A percentile compares a stretch with the other conserved stretches of the same genome.
phyloP scores from a whole-genome alignment of 1,140 invertebrate species.

The Cyclina sinensis region DNA sequence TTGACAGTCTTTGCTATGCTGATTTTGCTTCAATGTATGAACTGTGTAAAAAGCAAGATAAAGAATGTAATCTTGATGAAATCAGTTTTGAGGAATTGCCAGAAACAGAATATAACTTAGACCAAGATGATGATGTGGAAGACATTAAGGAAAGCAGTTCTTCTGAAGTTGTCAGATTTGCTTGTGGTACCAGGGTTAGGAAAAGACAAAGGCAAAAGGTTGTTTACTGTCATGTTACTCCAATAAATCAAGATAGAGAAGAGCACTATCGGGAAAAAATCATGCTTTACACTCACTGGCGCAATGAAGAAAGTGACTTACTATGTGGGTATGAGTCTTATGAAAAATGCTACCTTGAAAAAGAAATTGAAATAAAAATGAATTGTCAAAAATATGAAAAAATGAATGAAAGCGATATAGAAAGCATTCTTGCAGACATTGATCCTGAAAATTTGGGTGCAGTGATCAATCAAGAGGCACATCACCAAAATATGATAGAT shows the following conservation, averaged over 20 bases:
- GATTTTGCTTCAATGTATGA: too few relatives aligned
- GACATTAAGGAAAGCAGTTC: too few relatives aligned
- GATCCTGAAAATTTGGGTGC: background rate
- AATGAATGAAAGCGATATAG: background rate
- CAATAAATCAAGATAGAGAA: background rate
- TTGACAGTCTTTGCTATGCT: too few relatives aligned
- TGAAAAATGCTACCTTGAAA: constrained; percentile 7
- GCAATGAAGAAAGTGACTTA: background rate
- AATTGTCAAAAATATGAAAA: background rate
- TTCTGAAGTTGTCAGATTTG: too few relatives aligned
- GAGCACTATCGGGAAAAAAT: constrained; percentile 19
- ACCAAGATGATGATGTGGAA: too few relatives aligned
- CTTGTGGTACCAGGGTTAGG: too few relatives aligned
- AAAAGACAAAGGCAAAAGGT: too few relatives aligned
- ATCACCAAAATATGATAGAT: too few relatives aligned
- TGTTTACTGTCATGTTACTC: background rate
- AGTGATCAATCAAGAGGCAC: too few relatives aligned
- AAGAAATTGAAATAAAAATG: too few relatives aligned
- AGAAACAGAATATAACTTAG: too few relatives aligned
- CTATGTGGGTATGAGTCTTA: background rate
- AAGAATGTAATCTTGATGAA: background rate
- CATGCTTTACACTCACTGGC: background rate
- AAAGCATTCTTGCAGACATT: constrained; percentile 13
- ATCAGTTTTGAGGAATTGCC: background rate
- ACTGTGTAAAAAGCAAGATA: too few relatives aligned